Evolutionary conservation across 2,888 invertebrate genomes (phyloP), one percentile per base, ranked within the genome.

Genomic region (Ochropacha duplaris): DNA sequence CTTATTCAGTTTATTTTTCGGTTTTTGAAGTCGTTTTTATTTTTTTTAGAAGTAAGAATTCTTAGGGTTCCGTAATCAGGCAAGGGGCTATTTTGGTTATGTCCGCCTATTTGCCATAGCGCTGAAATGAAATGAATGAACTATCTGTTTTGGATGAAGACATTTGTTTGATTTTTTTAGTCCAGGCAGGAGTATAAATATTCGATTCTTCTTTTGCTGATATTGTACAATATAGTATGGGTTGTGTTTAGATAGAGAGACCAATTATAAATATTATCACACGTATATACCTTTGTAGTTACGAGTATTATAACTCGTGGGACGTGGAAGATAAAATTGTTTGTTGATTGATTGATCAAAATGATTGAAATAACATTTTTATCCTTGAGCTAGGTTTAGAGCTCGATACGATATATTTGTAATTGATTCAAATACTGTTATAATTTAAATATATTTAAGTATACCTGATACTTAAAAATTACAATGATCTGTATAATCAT

Each of bases 241-340:
- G 8, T 31, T 31, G n/a, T 31, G 22, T 31, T 34, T 52, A 31
- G 9, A 52, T 11, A 34, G 16, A 22, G 34, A 31, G 4, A 31
- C 52, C 52, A 52, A 31, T 31, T 51, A 54, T 57, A 55, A 50
- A 63, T 49, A 34, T 50, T 50, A 54, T 50, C 22, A 31, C n/a
- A 50, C 54, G 36, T 28, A 44, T n/a, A n/a, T n/a, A n/a, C n/a
- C 24, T 24, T 4, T 19, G 44, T 44, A n/a, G n/a, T n/a, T n/a
- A n/a, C n/a, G n/a, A n/a, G n/a, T n/a, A n/a, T n/a, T n/a, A 22
- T 24, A 1, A 44, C 16, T 52, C 44, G 28, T 26, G 12, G 22
- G 52, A 57, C 39, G 49, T 52, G 22, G 49, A 51, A 22, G 50
- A 39, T 55, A 52, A 51, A 51, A 44, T 55, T 50, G 36, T 44